phyloP scores from a whole-genome alignment of 2,888 invertebrate species.

The Emmelina monodactyla region DNA sequence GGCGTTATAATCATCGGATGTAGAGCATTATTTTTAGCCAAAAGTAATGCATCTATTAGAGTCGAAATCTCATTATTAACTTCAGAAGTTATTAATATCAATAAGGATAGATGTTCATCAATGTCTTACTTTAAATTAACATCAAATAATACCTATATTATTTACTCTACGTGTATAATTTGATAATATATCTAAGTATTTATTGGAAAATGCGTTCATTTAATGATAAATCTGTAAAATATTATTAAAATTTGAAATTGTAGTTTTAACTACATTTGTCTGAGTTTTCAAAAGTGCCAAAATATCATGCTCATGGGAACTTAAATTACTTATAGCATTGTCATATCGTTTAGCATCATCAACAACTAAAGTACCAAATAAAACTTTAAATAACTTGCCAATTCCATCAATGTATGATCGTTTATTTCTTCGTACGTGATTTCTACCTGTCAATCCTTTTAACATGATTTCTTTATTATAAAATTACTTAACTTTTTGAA shows the following conservation, averaged over 20 bases:
- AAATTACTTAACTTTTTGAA: constrained; percentile 13
- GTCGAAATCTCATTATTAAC: not conserved
- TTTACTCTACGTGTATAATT: not conserved
- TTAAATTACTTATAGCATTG: constrained; percentile 14
- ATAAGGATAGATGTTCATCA: not conserved
- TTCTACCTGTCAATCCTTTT: constrained; percentile 13
- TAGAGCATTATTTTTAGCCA: not conserved
- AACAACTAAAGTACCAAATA: constrained; percentile 16
- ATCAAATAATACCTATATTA: not conserved
- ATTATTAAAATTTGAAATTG: constrained; percentile 14
- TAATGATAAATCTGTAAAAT: constrained; percentile 13
- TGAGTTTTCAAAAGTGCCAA: constrained; percentile 13
- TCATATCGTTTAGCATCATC: constrained; percentile 15
- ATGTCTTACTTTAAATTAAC: not conserved
- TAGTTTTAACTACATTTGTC: constrained; percentile 11
- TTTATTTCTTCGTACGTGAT: constrained; percentile 10
- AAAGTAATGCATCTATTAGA: not conserved
- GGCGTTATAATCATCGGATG: not conserved
- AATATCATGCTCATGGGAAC: constrained; percentile 13
- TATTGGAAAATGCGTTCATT: constrained; percentile 7
- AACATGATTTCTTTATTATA: constrained; percentile 12
- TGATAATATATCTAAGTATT: not conserved
- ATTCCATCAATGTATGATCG: constrained; percentile 15
- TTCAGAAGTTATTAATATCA: not conserved
- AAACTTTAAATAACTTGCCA: constrained; percentile 15